Percentiles rank a stretch among this genome's conserved stretches.
phyloP scores from a whole-genome alignment of 2,888 invertebrate genomes.

The Apotomis capreana region DNA sequence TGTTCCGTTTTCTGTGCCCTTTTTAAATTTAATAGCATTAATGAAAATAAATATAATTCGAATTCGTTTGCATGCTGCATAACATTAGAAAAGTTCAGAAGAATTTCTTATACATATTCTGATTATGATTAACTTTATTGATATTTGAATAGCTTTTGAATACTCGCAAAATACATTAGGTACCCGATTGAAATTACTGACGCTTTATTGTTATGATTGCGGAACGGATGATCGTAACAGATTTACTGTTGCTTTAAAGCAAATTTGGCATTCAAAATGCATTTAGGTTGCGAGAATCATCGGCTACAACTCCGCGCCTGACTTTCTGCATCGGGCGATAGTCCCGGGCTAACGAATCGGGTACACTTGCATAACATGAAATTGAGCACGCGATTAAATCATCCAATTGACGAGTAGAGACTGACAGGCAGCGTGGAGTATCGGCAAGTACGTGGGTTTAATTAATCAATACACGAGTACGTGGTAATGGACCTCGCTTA shows the following conservation, averaged over 20 bases:
- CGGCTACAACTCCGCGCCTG: constrained; percentile 6
- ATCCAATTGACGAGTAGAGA: constrained; percentile 37
- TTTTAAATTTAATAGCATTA: no score
- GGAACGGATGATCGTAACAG: background rate
- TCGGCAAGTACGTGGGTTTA: constrained; percentile 25
- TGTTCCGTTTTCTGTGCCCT: no score
- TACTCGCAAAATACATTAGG: background rate
- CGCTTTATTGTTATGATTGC: background rate
- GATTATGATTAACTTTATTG: background rate
- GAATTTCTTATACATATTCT: no score
- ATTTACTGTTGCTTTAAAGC: background rate
- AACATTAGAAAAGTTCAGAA: no score
- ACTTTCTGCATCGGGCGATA: constrained; percentile 19
- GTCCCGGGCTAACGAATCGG: constrained; percentile 23
- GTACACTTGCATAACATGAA: constrained; percentile 29
- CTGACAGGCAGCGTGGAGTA: constrained; percentile 31
- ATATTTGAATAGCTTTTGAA: background rate
- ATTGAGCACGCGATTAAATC: constrained; percentile 38
- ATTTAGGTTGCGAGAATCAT: constrained; percentile 10
- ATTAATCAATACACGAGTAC: constrained; percentile 40
- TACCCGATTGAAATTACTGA: background rate
- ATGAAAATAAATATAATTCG: no score
- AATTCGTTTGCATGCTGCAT: no score
- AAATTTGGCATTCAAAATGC: constrained; percentile 17
- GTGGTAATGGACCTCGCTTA: constrained; percentile 24